A percentile compares a stretch with the other conserved stretches of the same genome.
phyloP scores from a whole-genome alignment of 2,113 vertebrate genomes.

The Malurus melanocephalus region DNA sequence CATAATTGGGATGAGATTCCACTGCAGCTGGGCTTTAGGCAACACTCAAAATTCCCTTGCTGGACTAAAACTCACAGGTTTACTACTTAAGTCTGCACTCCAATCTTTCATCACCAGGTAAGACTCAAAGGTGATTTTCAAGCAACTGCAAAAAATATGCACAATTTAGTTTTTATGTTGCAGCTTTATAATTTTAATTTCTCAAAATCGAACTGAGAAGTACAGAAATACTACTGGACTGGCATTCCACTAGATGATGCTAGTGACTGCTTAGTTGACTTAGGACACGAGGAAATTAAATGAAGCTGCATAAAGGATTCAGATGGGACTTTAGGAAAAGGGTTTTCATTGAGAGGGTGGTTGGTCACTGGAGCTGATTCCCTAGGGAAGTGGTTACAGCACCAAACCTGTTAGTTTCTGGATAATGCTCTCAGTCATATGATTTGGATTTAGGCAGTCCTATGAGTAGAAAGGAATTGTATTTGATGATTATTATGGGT shows the following conservation, averaged over 20 bases:
- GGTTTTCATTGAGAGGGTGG: background rate
- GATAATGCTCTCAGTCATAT: fast-evolving
- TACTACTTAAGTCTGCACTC: background rate
- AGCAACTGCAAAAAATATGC: background rate
- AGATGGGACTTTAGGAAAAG: background rate
- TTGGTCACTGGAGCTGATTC: background rate
- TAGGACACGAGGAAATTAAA: background rate
- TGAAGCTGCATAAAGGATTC: background rate
- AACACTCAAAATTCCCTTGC: background rate
- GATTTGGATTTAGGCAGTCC: background rate
- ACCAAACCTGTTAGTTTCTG: background rate
- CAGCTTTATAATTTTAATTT: background rate
- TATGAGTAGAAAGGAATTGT: background rate
- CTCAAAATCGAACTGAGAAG: background rate
- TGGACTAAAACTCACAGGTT: background rate
- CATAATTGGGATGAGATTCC: background rate
- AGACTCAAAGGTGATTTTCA: background rate
- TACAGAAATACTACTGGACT: background rate
- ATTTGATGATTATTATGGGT: background rate
- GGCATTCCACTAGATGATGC: background rate
- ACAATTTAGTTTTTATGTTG: background rate
- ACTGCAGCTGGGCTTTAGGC: background rate
- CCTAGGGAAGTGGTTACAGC: background rate
- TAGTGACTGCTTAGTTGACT: background rate
- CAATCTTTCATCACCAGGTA: background rate